A percentile compares a stretch with the other conserved stretches of the same genome.
These are phyloP conservation scores for Tiliacea citrago DNA, from an alignment of 2,888 invertebrate genomes.

Conservation along the genomic window DNA sequence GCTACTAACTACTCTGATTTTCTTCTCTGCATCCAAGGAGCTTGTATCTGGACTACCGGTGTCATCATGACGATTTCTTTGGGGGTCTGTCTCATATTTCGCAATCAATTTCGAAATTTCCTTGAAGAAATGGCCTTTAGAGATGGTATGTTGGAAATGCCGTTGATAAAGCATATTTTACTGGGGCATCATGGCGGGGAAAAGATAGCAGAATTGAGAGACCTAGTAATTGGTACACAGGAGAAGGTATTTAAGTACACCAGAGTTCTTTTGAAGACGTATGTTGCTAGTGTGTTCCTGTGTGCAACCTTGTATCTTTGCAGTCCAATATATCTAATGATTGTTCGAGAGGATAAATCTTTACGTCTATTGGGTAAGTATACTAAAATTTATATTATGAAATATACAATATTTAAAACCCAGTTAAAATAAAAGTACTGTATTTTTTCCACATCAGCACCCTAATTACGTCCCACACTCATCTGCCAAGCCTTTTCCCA, in stretches of 20 bases:
- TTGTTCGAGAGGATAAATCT: constrained; percentile 73
- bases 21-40: constrained; percentile 81
- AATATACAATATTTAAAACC: too few species aligned
- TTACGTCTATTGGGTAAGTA: constrained; percentile 80
- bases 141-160: constrained; percentile 80
- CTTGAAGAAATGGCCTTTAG: constrained; percentile 80
- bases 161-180: constrained; percentile 74
- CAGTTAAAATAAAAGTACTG: too few species aligned
- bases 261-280: constrained; percentile 75
- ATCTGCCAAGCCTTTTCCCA: too few species aligned
- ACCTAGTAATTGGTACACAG: constrained; percentile 76
- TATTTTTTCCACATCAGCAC: too few species aligned
- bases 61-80: constrained; percentile 83
- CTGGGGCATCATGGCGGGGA: constrained; percentile 55
- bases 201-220: constrained; percentile 75
- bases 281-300: constrained; percentile 76
- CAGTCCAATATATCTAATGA: constrained; percentile 80
- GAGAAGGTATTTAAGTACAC: constrained; percentile 76
- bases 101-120: constrained; percentile 77
- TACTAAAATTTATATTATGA: too few species aligned
- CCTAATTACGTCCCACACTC: too few species aligned
- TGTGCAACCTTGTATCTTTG: constrained; percentile 81
- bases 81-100: constrained; percentile 79
- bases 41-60: constrained; percentile 86
- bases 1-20: constrained; percentile 72